Conservation (phyloP, 92 coral and sea anemone genomes). For the Plumapathes pennacea region DNA sequence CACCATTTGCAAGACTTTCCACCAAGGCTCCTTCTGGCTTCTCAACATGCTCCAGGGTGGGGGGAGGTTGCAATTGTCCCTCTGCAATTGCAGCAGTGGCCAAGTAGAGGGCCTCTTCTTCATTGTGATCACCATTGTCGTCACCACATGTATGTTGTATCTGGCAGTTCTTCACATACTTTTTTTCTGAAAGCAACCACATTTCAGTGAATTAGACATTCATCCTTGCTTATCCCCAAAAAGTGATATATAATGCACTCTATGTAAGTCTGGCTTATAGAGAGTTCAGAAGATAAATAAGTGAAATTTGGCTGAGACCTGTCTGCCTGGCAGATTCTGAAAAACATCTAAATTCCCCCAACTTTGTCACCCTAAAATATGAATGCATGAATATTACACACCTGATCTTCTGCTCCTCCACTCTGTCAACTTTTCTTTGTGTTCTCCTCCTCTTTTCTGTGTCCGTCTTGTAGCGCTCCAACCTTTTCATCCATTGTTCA, state of each 20-base stretch:
- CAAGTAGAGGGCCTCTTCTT: conserved; percentile 2
- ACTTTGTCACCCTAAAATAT: too few relatives aligned
- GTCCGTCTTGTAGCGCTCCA: conserved; percentile 2
- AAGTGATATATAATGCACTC: too few relatives aligned
- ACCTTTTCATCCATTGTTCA: conserved; percentile 17
- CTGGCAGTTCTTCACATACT: conserved; percentile 6
- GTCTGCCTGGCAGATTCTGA: too few relatives aligned
- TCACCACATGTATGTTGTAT: conserved; percentile 10
- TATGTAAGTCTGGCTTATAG: too few relatives aligned
- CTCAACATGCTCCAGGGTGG: not conserved
- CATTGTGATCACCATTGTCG: not conserved
- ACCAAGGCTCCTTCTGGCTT: conserved; percentile 17
- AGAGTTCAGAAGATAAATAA: too few relatives aligned
- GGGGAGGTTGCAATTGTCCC: conserved; percentile 11
- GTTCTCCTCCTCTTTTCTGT: conserved; percentile 6
- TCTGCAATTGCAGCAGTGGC: conserved; percentile 9
- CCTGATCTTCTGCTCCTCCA: conserved; percentile 48
- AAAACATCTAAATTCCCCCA: too few relatives aligned
- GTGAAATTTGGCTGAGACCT: too few relatives aligned
- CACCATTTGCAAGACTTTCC: conserved; percentile 60
- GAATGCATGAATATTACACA: too few relatives aligned
- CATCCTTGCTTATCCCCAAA: too few relatives aligned
- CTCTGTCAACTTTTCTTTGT: conserved; percentile 10
- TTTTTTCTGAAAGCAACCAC: not conserved
- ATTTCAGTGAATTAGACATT: too few relatives aligned